These are phyloP conservation scores for Drosophila infuscata DNA, from an alignment of 2,888 invertebrate species.

Conservation along the genomic window DNA sequence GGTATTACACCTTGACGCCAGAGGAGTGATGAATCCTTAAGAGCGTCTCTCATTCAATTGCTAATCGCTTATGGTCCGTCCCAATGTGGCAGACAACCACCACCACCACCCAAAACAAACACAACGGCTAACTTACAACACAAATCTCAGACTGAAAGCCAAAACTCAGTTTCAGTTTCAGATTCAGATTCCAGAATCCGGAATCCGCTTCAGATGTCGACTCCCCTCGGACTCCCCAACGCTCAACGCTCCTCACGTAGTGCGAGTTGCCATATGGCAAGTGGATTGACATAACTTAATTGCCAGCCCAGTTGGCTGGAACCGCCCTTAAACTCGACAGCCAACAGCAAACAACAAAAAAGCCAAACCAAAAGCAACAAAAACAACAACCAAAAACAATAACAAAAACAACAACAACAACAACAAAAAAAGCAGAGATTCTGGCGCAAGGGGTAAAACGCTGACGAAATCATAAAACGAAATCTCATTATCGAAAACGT, in stretches of 20 bases:
- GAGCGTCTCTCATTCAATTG: conserved; percentile 25
- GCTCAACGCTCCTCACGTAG: conserved; percentile 1
- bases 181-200: no score
- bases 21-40: conserved; percentile 24
- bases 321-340: conserved; percentile 49
- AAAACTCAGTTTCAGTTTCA: background rate
- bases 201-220: background rate
- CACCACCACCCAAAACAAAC: conserved; percentile 36
- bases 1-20: conserved; percentile 22
- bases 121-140: conserved; percentile 39
- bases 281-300: conserved; percentile 78
- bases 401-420: background rate
- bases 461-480: conserved; percentile 65
- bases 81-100: conserved; percentile 22
- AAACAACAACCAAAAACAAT: background rate
- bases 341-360: background rate
- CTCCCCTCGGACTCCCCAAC: background rate
- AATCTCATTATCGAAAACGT: conserved; percentile 77
- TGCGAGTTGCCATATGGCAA: conserved; percentile 64
- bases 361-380: background rate
- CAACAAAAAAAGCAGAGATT: background rate
- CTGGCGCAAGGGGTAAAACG: conserved; percentile 32
- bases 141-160: conserved; percentile 30
- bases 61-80: conserved; percentile 36
- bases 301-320: conserved; percentile 47